These are phyloP conservation scores for Cantharis flavilabris DNA, from an alignment of 2,888 invertebrate species.

Conservation along the genomic window DNA sequence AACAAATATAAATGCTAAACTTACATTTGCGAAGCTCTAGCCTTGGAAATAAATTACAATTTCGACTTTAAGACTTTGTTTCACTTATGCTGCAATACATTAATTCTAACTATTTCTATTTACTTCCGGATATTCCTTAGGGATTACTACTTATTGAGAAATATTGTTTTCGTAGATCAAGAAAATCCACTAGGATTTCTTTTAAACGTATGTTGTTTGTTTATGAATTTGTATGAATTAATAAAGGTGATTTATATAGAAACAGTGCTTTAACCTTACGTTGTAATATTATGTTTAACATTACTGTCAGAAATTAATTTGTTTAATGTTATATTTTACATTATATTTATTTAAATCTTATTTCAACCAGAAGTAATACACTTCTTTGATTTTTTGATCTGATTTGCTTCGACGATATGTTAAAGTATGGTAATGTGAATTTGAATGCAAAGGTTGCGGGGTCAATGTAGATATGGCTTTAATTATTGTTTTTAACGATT, in stretches of 20 bases:
- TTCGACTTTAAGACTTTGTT: conserved; percentile 7
- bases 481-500: too few species aligned
- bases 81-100: conserved; percentile 17
- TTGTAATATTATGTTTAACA: neutral
- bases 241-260: neutral
- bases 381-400: too few species aligned
- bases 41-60: conserved; percentile 16
- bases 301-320: neutral
- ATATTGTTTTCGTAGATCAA: conserved; percentile 30
- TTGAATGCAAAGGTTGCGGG: too few species aligned
- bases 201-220: conserved; percentile 14
- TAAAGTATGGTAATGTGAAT: too few species aligned
- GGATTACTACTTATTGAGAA: conserved; percentile 34
- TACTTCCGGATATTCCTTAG: conserved; percentile 27
- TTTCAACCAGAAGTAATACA: too few species aligned
- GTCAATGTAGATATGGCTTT: too few species aligned
- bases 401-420: too few species aligned
- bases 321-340: neutral
- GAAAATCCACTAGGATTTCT: conserved; percentile 18
- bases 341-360: too few species aligned
- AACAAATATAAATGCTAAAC: neutral
- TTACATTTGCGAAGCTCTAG: neutral
- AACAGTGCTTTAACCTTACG: neutral
- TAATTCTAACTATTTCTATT: conserved; percentile 30
- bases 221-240: neutral